Evolutionary conservation across 1,140 invertebrate species (phyloP).

Genomic region (Liolophura sinensis): DNA sequence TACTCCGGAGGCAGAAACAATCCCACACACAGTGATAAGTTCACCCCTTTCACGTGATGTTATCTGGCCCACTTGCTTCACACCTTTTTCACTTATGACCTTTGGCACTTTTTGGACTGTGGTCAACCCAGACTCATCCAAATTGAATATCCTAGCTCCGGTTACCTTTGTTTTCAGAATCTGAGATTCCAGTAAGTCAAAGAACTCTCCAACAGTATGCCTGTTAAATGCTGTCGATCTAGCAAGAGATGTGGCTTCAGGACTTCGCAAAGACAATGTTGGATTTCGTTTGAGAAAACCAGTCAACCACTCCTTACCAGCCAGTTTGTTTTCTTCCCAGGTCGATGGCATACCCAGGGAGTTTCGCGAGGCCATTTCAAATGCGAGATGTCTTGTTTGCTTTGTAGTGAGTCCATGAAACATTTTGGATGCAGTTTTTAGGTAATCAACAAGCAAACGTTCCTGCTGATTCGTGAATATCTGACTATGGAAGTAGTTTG

Average conservation of each 20-base stretch:
- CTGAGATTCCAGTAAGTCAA: conserved; percentile 11
- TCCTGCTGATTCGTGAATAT: too few species aligned
- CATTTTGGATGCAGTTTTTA: too few species aligned
- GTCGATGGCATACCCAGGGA: conserved; percentile 41
- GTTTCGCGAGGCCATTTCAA: too few species aligned
- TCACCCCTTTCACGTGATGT: conserved; percentile 21
- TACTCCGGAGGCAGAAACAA: conserved; percentile 29
- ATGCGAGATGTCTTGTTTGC: too few species aligned
- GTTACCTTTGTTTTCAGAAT: conserved; percentile 10
- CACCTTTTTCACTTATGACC: conserved; percentile 15
- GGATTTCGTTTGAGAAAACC: too few species aligned
- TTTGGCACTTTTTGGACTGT: conserved; percentile 24
- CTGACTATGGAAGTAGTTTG: too few species aligned
- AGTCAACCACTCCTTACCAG: conserved; percentile 60
- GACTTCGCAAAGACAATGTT: conserved; percentile 53
- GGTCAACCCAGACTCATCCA: conserved; percentile 25
- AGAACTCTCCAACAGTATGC: conserved; percentile 27
- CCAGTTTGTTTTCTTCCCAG: conserved; percentile 47
- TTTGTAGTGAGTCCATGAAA: too few species aligned
- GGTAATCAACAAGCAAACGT: too few species aligned
- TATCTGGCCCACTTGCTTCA: conserved; percentile 21
- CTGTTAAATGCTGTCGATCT: conserved; percentile 58
- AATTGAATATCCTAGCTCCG: conserved; percentile 23
- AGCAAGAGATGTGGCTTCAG: conserved; percentile 55
- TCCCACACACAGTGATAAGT: conserved; percentile 16